Conservation (phyloP, 2,888 invertebrate genomes). For the Griposia aprilina region DNA sequence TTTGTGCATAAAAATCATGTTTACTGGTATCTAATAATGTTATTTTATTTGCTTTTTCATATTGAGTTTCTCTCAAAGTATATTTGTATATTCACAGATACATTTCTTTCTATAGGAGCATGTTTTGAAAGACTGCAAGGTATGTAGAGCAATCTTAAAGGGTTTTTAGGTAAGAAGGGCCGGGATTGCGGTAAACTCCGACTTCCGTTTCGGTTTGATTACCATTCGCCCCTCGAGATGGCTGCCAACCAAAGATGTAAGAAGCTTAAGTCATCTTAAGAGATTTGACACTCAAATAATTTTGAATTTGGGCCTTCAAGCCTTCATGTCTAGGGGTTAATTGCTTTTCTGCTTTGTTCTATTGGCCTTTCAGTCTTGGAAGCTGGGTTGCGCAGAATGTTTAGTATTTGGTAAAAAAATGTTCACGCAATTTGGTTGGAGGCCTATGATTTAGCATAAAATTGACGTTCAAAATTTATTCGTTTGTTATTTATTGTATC, state of each 20-base stretch:
- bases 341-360: conserved; percentile 55
- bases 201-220: conserved; percentile 83
- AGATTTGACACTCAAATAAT: conserved; percentile 65
- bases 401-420: conserved; percentile 7
- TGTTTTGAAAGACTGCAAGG: conserved; percentile 54
- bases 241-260: conserved; percentile 73
- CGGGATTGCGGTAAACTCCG: conserved; percentile 82
- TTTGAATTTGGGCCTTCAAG: conserved; percentile 62
- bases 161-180: conserved; percentile 84
- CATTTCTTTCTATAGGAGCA: conserved; percentile 16
- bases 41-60: conserved; percentile 14
- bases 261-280: conserved; percentile 71
- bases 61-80: conserved; percentile 7
- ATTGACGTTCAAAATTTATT: conserved; percentile 40
- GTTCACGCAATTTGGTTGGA: conserved; percentile 2
- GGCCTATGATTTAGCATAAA: conserved; percentile 36
- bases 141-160: conserved; percentile 77
- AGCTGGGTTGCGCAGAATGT: conserved; percentile 8
- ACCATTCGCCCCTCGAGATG: conserved; percentile 85
- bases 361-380: conserved; percentile 20
- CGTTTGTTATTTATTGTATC: conserved; percentile 34
- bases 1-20: conserved; percentile 10
- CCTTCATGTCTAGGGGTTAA: conserved; percentile 59
- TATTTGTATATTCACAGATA: conserved; percentile 4
- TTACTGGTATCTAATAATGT: conserved; percentile 11